Evolutionary conservation across 2,888 invertebrate species (phyloP), one percentile per base, ranked within the genome.

Genomic region (Andrena flavipes): DNA sequence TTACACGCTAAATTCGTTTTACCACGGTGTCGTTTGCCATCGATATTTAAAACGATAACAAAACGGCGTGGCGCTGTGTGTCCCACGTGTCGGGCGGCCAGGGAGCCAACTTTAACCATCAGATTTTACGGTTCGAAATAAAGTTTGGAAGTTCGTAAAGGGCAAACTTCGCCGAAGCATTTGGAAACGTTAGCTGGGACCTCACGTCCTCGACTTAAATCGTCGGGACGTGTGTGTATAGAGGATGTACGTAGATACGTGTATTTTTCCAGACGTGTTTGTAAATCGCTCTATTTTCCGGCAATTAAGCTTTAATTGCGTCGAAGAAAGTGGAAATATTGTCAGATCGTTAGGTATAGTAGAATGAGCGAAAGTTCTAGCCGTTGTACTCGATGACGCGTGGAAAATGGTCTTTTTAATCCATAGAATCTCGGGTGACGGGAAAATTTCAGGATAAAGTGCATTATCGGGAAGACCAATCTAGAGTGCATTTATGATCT

Each of bases 51-150:
- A 80, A 80, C 62, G 33, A 77, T 80, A 8, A 48, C 29, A 48
- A 51, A 10, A 26, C 26, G 5, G 26, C 35, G 33, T 23, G n/a
- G 13, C 16, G 16, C 65, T 29, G 42, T 42, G 59, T 49, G 65
- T 16, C 35, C 49, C 13, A 10, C 33, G 54, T 6, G 70, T 67
- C 33, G 48, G 26, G 35, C n/a, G 65, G 67, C 29, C 80, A 33
- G 33, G 67, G 59, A 67, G 42, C 77, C 51, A 63, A 68, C 71
- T 80, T 59, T 65, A 49, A 72, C 80, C 80, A 59, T 73, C 60
- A 64, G 80, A 80, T 79, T 80, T 80, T 81, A 80, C 68, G 64
- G 30, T 42, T 64, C 10, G 64, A 49, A 65, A 81, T 80, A 79
- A 80, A 80, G 80, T 68, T 78, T 26, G 60, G 8, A 72, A 78